These are phyloP conservation scores for Ennomos quercinarius DNA, from an alignment of 2,888 invertebrate species.

Conservation along the genomic window DNA sequence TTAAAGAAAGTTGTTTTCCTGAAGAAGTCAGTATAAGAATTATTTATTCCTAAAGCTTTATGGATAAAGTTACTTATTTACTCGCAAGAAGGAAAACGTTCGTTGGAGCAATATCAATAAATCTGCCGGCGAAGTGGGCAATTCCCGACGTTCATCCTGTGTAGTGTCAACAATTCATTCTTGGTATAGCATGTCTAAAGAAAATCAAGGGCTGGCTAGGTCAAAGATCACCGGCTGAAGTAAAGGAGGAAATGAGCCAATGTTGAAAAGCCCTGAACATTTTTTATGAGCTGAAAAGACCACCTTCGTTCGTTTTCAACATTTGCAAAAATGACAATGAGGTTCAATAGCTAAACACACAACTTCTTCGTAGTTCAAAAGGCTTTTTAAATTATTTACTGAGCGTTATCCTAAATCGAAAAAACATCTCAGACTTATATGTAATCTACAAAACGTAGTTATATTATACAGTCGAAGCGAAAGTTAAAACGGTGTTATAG, in stretches of 20 bases:
- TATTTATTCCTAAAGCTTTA: slow-evolving; percentile 17
- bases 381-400: too few species aligned
- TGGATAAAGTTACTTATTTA: slow-evolving; percentile 16
- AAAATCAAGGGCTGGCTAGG: not conserved
- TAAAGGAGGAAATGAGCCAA: not conserved
- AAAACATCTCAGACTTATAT: too few species aligned
- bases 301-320: too few species aligned
- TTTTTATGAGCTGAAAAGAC: too few species aligned
- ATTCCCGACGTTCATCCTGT: slow-evolving; percentile 11
- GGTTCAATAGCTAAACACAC: too few species aligned
- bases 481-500: not conserved
- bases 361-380: too few species aligned
- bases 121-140: slow-evolving; percentile 10
- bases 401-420: too few species aligned
- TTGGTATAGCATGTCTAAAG: slow-evolving; percentile 3
- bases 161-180: slow-evolving; percentile 12
- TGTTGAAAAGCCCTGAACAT: too few species aligned
- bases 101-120: slow-evolving; percentile 14
- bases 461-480: too few species aligned
- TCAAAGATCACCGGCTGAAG: not conserved
- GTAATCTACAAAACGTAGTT: too few species aligned
- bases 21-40: slow-evolving; percentile 7
- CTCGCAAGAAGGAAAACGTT: slow-evolving; percentile 16
- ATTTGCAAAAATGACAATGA: too few species aligned
- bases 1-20: not conserved